Evolutionary conservation across 2,888 invertebrate genomes (phyloP).

Genomic region (Aphrophora alni): DNA sequence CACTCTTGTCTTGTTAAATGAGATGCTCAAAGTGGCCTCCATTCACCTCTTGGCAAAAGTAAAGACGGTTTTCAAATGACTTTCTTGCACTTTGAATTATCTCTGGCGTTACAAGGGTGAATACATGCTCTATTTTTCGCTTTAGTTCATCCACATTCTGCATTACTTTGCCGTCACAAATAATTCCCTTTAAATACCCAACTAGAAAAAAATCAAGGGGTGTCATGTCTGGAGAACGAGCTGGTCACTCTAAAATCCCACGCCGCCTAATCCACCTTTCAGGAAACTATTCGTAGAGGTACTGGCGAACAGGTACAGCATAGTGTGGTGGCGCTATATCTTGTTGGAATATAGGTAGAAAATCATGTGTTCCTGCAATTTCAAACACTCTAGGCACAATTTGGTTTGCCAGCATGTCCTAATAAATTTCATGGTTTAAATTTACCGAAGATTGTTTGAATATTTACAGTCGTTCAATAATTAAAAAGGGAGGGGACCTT

Average conservation of each 20-base stretch:
- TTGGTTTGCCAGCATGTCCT: background rate
- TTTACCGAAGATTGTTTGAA: too few relatives aligned
- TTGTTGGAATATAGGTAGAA: background rate
- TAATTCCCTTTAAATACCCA: too few relatives aligned
- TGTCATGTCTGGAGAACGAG: background rate
- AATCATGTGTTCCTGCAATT: background rate
- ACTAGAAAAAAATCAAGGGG: conserved; percentile 3
- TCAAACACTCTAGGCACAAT: background rate
- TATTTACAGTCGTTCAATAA: too few relatives aligned
- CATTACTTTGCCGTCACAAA: too few relatives aligned
- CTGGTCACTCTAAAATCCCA: background rate
- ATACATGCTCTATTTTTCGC: too few relatives aligned
- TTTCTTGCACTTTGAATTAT: too few relatives aligned
- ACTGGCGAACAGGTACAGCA: conserved; percentile 9
- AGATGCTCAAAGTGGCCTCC: conserved; percentile 7
- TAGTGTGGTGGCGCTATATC: conserved; percentile 11
- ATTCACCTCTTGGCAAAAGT: too few relatives aligned
- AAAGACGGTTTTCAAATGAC: too few relatives aligned
- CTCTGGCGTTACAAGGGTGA: background rate
- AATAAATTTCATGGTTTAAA: too few relatives aligned
- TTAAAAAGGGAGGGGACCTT: too few relatives aligned
- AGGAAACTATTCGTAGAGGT: background rate
- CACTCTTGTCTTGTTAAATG: background rate
- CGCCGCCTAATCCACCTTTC: background rate
- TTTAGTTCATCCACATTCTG: too few relatives aligned